Base-by-base conservation (phyloP, 1,140 invertebrate genomes). In the Diorhabda sublineata region DNA sequence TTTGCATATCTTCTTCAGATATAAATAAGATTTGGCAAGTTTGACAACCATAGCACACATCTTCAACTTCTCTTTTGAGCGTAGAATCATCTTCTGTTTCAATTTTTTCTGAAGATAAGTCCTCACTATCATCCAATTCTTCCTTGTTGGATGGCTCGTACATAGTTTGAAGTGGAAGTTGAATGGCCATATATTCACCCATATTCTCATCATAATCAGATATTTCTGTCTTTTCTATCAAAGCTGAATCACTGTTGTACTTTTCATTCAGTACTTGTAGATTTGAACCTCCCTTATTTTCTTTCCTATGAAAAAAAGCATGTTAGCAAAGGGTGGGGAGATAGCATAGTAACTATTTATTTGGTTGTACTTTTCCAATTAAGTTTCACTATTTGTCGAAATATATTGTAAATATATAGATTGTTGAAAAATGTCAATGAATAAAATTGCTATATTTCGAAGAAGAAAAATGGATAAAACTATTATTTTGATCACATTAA, bases 11-110 rank as follows among this genome's bases (percentile, higher is more conserved):
- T 41, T 77, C 76, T 64, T 81, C 80, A 8, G 70, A 73, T 4
- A 71, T 68, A 56, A 74, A 73, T 3, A 72, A 72, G 42, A 76
- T 76, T 44, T 79, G 71, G 66, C 81, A 84, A 52, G 79, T 74
- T 8, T 67, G 66, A 69, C 82, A 84, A 3, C 72, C 67, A 72
- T 79, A 78, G 41, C 42, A 52, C 26, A 42, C 42, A 65, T 43
- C 26, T 63, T 4, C 47, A 8, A 41, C 8, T 69, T 59, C 5
- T 57, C n/a, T 65, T 61, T 41, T 9, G 45, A 11, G 26, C 69
- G 43, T 44, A 56, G 9, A 26, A n/a, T 62, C 44, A 5, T 62
- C 61, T 44, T 62, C 61, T 6, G 5, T 42, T 60, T 60, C 26
- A 41, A 43, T 45, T 3, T 26, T 59, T 42, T 62, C 6, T 3